Conservation (phyloP, 1,140 invertebrate genomes). For the Thaumatotibia leucotreta region DNA sequence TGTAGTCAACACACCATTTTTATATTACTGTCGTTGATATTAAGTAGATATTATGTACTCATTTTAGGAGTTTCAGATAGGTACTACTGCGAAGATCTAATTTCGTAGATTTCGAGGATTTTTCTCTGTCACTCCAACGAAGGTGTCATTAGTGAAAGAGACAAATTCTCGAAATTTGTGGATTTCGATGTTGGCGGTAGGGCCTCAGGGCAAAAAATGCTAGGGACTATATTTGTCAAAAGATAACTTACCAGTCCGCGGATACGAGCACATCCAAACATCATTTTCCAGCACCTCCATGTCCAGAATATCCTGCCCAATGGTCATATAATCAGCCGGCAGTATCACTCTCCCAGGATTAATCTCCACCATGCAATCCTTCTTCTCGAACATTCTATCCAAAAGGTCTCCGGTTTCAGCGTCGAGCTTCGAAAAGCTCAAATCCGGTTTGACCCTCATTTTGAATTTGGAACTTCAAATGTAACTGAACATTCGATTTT, state of each 20-base stretch:
- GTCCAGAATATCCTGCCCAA: constrained; percentile 82
- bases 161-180: too few species aligned
- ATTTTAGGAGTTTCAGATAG: too few species aligned
- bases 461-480: constrained; percentile 32
- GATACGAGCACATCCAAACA: constrained; percentile 89
- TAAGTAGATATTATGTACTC: too few species aligned
- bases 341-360: constrained; percentile 82
- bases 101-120: too few species aligned
- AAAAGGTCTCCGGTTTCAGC: constrained; percentile 78
- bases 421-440: constrained; percentile 80
- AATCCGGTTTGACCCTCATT: constrained; percentile 53
- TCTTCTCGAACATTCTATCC: constrained; percentile 81
- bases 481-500: constrained; percentile 12
- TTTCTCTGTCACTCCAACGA: too few species aligned
- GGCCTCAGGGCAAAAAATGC: too few species aligned
- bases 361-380: constrained; percentile 83
- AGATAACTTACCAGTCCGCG: constrained; percentile 82
- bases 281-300: constrained; percentile 83
- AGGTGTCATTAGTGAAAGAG: too few species aligned
- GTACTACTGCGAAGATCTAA: too few species aligned
- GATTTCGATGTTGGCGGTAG: too few species aligned
- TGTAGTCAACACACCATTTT: too few species aligned
- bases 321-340: constrained; percentile 81
- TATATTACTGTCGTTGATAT: too few species aligned
- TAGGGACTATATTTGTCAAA: too few species aligned